Evolutionary conservation across 2,113 vertebrate species (phyloP), one percentile per base, ranked within the genome.

Genomic region (Phalacrocorax carbo): DNA sequence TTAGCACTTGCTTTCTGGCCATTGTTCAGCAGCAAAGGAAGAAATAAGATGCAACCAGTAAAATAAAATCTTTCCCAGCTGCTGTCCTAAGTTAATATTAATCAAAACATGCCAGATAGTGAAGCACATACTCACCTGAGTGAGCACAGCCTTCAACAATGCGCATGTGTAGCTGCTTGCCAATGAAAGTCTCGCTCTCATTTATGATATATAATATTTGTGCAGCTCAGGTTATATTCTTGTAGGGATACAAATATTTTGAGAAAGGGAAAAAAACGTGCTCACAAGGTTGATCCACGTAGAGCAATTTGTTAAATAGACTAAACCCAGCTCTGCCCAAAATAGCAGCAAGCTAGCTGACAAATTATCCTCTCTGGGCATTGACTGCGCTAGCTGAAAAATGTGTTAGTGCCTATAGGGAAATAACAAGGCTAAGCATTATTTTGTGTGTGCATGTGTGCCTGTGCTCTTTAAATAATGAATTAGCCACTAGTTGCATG

Each of bases 311-410:
- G 83, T 94, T 94, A 92, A 93, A 89, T 65, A 82, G 77, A 30
- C 90, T 68, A 81, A 97, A 68, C 42, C 34, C 77, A 88, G 76
- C 86, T 94, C 86, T 93, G 82, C 80, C 79, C 72, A 76, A 75
- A 96, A 91, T 77, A 97, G 90, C 92, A 92, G 95, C 92, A 44
- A 92, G 76, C n/a, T 70, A 65, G 65, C 76, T 96, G 92, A 95
- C 66, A 91, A 82, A 95, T 96, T 89, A 54, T 86, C 81, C 92
- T 96, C 94, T 61, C 62, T 82, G 85, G 93, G 92, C 78, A 78
- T 44, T 86, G 86, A 66, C n/a, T 92, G 92, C 65, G 72, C 44
- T 48, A n/a, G 80, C 81, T 86, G 96, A 95, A 91, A 95, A 96
- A 95, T 91, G 60, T 34, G 64, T 48, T 84, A 9, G 80, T 71